Percentiles rank a stretch among this genome's conserved stretches.
These are phyloP conservation scores for Epinotia bilunana DNA, from an alignment of 2,888 invertebrate species.

Conservation along the genomic window DNA sequence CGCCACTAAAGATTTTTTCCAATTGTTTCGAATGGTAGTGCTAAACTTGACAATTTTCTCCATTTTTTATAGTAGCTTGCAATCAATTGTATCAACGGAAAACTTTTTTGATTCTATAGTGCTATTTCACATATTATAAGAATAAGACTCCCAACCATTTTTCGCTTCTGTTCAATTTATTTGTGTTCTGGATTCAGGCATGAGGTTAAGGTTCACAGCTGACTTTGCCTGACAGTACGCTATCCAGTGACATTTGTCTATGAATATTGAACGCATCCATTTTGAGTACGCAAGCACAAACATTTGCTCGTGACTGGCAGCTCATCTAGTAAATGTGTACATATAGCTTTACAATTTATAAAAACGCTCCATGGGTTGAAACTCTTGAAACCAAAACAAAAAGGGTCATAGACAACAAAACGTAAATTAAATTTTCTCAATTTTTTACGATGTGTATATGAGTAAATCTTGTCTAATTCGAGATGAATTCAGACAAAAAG, in stretches of 20 bases:
- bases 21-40: constrained; percentile 90
- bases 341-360: constrained; percentile 27
- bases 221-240: neutral
- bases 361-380: constrained; percentile 25
- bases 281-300: constrained; percentile 2
- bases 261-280: constrained; percentile 38
- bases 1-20: constrained; percentile 94
- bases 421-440: constrained; percentile 60
- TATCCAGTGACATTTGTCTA: constrained; percentile 1
- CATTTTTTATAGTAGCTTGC: constrained; percentile 61
- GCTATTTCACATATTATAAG: neutral
- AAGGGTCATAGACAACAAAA: constrained; percentile 52
- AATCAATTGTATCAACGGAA: constrained; percentile 3
- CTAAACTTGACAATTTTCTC: constrained; percentile 85
- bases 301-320: constrained; percentile 6
- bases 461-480: constrained; percentile 54
- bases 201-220: constrained; percentile 24
- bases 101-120: constrained; percentile 18
- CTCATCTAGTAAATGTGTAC: neutral
- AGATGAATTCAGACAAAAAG: constrained; percentile 71
- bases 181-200: neutral
- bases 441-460: constrained; percentile 57
- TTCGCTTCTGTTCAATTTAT: constrained; percentile 4
- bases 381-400: constrained; percentile 50
- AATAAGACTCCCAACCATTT: constrained; percentile 8